Evolutionary conservation across 1,140 invertebrate species (phyloP).

Genomic region (Drosophila sulfurigaster): DNA sequence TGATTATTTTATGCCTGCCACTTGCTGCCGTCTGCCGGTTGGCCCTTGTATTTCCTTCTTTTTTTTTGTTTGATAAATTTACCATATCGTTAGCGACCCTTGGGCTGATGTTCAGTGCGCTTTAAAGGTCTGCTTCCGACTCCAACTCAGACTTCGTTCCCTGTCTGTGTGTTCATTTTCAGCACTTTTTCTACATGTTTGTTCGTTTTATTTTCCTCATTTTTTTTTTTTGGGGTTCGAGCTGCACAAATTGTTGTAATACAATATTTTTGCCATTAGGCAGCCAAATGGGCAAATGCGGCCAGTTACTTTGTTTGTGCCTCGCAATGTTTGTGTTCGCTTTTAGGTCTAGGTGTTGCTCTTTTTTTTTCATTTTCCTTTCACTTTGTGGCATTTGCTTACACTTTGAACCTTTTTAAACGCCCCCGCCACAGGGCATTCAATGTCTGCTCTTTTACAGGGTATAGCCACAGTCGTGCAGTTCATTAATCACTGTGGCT

Average conservation of each 20-base stretch:
- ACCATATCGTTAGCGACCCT: conserved; percentile 82
- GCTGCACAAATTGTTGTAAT: conserved; percentile 76
- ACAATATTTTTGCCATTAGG: conserved; percentile 82
- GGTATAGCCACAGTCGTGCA: conserved; percentile 30
- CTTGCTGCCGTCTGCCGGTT: conserved; percentile 46
- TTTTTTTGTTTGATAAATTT: conserved; percentile 68
- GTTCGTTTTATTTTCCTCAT: conserved; percentile 21
- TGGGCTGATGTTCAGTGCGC: conserved; percentile 36
- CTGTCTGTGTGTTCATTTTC: conserved; percentile 32
- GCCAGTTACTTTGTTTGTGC: conserved; percentile 65
- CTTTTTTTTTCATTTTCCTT: conserved; percentile 11
- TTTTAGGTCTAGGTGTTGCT: conserved; percentile 26
- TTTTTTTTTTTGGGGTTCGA: conserved; percentile 4
- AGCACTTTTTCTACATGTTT: conserved; percentile 56
- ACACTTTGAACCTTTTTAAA: conserved; percentile 59
- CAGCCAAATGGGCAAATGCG: conserved; percentile 67
- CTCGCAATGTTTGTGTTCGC: conserved; percentile 60
- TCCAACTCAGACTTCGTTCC: background rate
- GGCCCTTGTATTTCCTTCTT: conserved; percentile 48
- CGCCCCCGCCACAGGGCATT: background rate
- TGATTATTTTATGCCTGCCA: conserved; percentile 79
- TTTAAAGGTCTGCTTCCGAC: conserved; percentile 14
- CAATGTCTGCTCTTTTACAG: background rate
- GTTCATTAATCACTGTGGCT: conserved; percentile 26
- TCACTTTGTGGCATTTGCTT: conserved; percentile 37